phyloP scores from a whole-genome alignment of 2,113 vertebrate genomes.

The Poecilia latipinna region DNA sequence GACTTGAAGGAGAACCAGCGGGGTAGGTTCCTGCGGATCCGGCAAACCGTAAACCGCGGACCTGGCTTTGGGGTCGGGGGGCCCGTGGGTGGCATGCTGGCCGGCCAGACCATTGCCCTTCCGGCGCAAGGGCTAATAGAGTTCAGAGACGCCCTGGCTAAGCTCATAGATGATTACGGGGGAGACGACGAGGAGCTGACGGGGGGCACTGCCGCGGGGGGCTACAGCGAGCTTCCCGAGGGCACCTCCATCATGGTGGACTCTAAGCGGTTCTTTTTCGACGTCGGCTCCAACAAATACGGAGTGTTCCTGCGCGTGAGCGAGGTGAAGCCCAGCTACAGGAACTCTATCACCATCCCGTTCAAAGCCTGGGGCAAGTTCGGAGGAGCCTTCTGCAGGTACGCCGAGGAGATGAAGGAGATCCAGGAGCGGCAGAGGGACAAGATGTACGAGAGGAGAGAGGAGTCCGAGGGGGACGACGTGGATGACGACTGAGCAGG shows the following conservation, averaged over 20 bases:
- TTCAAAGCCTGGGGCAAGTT: conserved; percentile 98
- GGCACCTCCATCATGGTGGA: conserved; percentile 97
- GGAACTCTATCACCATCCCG: conserved; percentile 97
- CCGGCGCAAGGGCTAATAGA: conserved; percentile 95
- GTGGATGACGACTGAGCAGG: conserved; percentile 90
- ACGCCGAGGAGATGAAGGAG: conserved; percentile 97
- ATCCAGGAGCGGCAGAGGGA: conserved; percentile 94
- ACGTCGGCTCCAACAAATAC: conserved; percentile 97
- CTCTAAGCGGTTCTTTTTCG: conserved; percentile 96
- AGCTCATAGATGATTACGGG: conserved; percentile 95
- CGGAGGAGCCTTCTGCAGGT: conserved; percentile 91
- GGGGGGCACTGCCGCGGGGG: conserved; percentile 78
- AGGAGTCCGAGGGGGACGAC: conserved; percentile 94
- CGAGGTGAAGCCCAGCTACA: conserved; percentile 97
- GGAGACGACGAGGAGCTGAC: conserved; percentile 91
- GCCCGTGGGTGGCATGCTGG: conserved; percentile 84
- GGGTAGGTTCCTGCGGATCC: conserved; percentile 90
- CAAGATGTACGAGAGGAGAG: conserved; percentile 90
- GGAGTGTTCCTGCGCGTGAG: conserved; percentile 96
- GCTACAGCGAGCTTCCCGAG: conserved; percentile 91
- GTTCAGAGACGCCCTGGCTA: conserved; percentile 93
- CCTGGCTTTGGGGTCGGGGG: conserved; percentile 86
- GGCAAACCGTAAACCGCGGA: conserved; percentile 89
- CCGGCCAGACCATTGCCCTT: conserved; percentile 94
- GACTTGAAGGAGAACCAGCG: conserved; percentile 94